Conservation (phyloP, 2,888 invertebrate genomes). For the Macropis europaea region DNA sequence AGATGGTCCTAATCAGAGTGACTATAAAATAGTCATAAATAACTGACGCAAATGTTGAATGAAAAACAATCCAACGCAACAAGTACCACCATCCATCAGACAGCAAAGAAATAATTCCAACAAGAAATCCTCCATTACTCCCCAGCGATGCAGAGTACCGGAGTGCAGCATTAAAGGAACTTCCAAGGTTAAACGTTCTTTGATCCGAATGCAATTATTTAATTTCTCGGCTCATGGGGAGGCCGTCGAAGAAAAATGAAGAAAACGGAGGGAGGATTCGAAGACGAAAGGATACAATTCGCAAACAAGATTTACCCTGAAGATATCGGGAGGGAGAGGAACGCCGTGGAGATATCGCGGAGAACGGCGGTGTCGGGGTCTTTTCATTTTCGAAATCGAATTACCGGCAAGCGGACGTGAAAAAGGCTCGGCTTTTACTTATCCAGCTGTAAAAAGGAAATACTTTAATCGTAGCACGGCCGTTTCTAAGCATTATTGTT, state of each 20-base stretch:
- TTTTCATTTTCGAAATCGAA: constrained; percentile 55
- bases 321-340: constrained; percentile 15
- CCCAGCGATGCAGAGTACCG: too few relatives aligned
- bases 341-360: constrained; percentile 27
- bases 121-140: too few relatives aligned
- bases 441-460: constrained; percentile 45
- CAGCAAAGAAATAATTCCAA: too few relatives aligned
- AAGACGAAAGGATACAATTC: constrained; percentile 33
- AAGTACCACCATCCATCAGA: too few relatives aligned
- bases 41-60: too few relatives aligned
- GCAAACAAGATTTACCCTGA: constrained; percentile 44
- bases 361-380: constrained; percentile 22
- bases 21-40: too few relatives aligned
- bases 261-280: too few relatives aligned
- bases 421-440: constrained; percentile 33
- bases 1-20: too few relatives aligned
- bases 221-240: not conserved
- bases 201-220: constrained; percentile 34
- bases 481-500: constrained; percentile 50
- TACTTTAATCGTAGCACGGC: constrained; percentile 49
- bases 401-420: constrained; percentile 26
- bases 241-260: not conserved
- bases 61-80: too few relatives aligned
- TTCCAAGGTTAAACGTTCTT: constrained; percentile 26
- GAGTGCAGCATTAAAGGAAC: not conserved